phyloP scores from a whole-genome alignment of 2,888 invertebrate species.

The Orthosia cruda region DNA sequence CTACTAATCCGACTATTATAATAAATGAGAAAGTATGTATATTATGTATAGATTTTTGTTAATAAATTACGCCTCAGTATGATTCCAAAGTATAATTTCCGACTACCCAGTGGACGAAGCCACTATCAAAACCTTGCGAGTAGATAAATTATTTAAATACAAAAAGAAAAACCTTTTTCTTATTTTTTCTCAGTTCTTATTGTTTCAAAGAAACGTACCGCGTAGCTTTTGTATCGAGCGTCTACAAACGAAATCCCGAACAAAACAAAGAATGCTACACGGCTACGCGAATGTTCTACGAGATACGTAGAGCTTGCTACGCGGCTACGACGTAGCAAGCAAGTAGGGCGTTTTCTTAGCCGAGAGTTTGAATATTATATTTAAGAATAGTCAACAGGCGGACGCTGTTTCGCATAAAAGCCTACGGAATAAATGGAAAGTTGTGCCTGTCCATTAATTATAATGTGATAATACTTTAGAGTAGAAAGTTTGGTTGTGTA shows the following conservation, averaged over 20 bases:
- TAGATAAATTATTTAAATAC: not conserved
- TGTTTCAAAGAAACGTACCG: slow-evolving; percentile 19
- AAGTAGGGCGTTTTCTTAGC: slow-evolving; percentile 6
- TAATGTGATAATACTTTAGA: slow-evolving; percentile 19
- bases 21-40: not conserved
- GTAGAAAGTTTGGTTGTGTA: slow-evolving; percentile 25
- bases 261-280: slow-evolving; percentile 23
- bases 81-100: not conserved
- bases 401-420: slow-evolving; percentile 48
- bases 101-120: not conserved
- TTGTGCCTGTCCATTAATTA: slow-evolving; percentile 46
- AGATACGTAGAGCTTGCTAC: slow-evolving; percentile 56
- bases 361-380: slow-evolving; percentile 30
- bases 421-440: slow-evolving; percentile 21
- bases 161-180: not conserved
- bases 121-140: not conserved
- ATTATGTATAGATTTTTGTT: not conserved
- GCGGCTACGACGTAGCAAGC: slow-evolving; percentile 60
- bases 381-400: slow-evolving; percentile 32
- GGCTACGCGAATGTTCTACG: slow-evolving; percentile 29
- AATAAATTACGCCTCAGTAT: not conserved
- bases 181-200: slow-evolving; percentile 7
- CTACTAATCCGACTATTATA: not conserved
- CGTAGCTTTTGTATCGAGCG: slow-evolving; percentile 3
- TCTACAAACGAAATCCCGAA: slow-evolving; percentile 13